A percentile compares a stretch with the other conserved stretches of the same genome.
phyloP scores from a whole-genome alignment of 2,113 vertebrate species.

The Aix galericulata region DNA sequence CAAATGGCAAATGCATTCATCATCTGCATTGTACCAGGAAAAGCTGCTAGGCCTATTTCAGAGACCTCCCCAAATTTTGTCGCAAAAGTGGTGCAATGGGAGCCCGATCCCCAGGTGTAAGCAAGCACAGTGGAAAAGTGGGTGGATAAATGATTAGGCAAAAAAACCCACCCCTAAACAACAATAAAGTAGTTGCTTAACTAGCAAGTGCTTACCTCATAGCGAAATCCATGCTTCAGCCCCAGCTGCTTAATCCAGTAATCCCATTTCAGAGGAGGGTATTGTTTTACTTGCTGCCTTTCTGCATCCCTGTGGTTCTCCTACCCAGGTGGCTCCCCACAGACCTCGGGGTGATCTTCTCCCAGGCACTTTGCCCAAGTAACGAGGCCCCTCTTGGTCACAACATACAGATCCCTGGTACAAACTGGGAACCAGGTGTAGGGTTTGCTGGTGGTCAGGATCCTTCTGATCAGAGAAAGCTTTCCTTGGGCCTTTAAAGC shows the following conservation, averaged over 20 bases:
- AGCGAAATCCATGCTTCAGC: background rate
- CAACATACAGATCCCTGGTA: background rate
- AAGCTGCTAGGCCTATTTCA: background rate
- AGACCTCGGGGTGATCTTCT: background rate
- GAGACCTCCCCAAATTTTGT: background rate
- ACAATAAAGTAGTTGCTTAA: background rate
- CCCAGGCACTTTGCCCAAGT: background rate
- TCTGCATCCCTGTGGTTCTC: background rate
- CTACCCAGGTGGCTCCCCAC: background rate
- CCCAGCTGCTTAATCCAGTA: background rate
- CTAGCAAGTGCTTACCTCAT: background rate
- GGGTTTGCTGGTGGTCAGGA: background rate
- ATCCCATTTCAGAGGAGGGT: background rate
- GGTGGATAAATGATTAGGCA: background rate
- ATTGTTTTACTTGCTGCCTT: background rate
- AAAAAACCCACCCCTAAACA: background rate
- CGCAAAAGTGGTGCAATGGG: background rate
- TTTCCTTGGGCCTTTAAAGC: background rate
- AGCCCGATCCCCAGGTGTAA: background rate
- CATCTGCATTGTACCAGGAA: background rate
- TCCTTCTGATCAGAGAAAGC: background rate
- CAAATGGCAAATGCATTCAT: background rate
- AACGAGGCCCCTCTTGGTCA: background rate
- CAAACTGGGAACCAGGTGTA: background rate
- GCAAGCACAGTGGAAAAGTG: background rate